Evolutionary conservation across 2,797 vertebrate species (phyloP), one percentile per base, ranked within the genome.

Genomic region (Nasua narica): DNA sequence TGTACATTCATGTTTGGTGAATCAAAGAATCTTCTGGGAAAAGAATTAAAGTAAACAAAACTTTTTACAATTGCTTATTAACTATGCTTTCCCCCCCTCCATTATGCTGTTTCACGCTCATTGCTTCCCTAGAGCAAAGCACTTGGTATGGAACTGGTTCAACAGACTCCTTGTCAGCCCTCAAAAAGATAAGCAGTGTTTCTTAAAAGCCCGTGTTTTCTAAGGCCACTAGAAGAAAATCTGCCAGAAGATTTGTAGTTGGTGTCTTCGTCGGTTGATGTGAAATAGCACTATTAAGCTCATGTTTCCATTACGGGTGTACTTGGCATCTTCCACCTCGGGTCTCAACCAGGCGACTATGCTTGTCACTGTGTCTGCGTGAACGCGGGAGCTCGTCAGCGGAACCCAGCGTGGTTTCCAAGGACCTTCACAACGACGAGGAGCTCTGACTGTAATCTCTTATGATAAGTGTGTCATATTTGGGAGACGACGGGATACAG

Each of bases 381-480:
- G 97, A 98, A 98, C 97, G 96, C 95, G 79, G 96, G 97, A 98
- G 98, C 97, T 94, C 72, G 85, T 84, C 50, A 78, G 93, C 84
- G 89, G 98, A 70, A 96, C 95, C 95, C 98, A 69, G 94, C 0
- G 0, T 91, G 70, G 3, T 76, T 94, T 96, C 97, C 93, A 85
- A 96, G 52, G 97, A 96, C 98, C 98, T 98, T 99, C 99, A 99
- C 99, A 99, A 99, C 11, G 99, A 99, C 96, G 99, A 99, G 95
- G 99, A 99, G 98, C 99, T 99, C 99, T 99, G 99, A 98, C 99
- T 99, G 98, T 99, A 99, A 98, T 99, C 99, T 99, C 99, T 99
- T 98, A 99, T 99, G 87, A 99, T 99, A 84, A 99, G 99, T 40
- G 99, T 99, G 98, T 99, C 99, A 13, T 99, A 99, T 96, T 99